Evolutionary conservation across 1,140 invertebrate species (phyloP).

Genomic region (Zeugodacus cucurbitae): DNA sequence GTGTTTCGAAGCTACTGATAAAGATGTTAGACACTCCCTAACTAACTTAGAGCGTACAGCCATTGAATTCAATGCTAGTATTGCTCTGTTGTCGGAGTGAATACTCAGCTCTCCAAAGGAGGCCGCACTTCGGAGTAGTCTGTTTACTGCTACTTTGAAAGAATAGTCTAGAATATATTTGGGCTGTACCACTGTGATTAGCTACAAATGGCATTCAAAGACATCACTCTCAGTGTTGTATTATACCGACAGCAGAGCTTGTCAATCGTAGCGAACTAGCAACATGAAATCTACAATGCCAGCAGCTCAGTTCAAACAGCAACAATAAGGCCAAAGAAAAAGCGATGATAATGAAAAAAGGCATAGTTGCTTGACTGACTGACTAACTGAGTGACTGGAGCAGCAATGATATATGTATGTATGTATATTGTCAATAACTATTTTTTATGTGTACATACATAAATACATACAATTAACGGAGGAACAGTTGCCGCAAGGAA

Average conservation of each 20-base stretch:
- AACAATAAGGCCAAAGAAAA: neutral
- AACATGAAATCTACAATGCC: neutral
- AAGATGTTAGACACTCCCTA: too few relatives aligned
- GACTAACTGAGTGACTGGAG: neutral
- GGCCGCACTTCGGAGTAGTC: too few relatives aligned
- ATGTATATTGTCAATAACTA: neutral
- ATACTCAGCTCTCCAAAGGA: too few relatives aligned
- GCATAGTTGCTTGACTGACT: neutral
- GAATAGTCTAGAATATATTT: too few relatives aligned
- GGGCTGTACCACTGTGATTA: too few relatives aligned
- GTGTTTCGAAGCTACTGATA: too few relatives aligned
- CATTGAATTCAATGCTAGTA: too few relatives aligned
- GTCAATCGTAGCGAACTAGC: neutral
- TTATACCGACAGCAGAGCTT: neutral
- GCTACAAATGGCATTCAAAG: neutral
- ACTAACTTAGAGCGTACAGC: too few relatives aligned
- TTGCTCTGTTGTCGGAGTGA: too few relatives aligned
- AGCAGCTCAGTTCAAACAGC: neutral
- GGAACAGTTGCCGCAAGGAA: constrained; percentile 6
- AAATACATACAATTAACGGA: neutral
- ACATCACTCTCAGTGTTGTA: neutral
- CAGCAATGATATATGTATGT: too few relatives aligned
- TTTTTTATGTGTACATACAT: neutral
- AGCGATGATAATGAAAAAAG: neutral
- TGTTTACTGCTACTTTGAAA: too few relatives aligned